Base-by-base conservation (phyloP, 2,888 invertebrate genomes). In the Venustoraphidia nigricollis region DNA sequence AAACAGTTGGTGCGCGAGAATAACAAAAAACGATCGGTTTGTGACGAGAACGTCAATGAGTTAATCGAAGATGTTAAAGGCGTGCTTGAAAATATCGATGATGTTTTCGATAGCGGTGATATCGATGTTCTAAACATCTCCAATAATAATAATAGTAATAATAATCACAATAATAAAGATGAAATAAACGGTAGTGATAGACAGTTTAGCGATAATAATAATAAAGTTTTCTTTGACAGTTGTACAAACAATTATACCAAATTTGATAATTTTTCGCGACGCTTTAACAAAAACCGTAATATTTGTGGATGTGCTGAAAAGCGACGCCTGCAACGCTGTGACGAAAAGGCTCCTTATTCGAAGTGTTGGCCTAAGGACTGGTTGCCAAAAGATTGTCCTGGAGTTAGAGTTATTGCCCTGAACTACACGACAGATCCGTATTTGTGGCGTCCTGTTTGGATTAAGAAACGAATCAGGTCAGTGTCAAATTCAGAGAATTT, bases 311-410 rank as follows among this genome's bases (percentile, higher is more conserved):
- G 27, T 27, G 27, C 27, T 27, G 27, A 27, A 27, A 27, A 27
- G 6, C 27, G 27, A 27, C 27, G 27, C 27, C 5, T 3, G 6
- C 27, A 27, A 27, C 3, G 27, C 6, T 27, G 27, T 38, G 50
- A 38, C 50, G 58, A 40, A 53, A 58, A 14, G 51, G 61, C 66
- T 4, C 72, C 71, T 47, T 79, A 77, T 57, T 78, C 79, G 1
- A 63, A 66, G 10, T 90, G 90, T 59, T 91, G 90, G 90, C 91
- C 91, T 0, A 71, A 77, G 51, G 90, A 92, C 62, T 93, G 92
- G 92, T 64, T 93, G 27, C 79, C 83, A 0, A 61, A 75, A 38
- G 91, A 92, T 60, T 81, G 81, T 58, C 83, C 85, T 0, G 77
- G 80, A 0, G 79, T 83, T 0, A 72, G 92, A 41, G 77, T 92